Evolutionary conservation across 2,113 vertebrate species (phyloP).

Genomic region (Phycodurus eques): DNA sequence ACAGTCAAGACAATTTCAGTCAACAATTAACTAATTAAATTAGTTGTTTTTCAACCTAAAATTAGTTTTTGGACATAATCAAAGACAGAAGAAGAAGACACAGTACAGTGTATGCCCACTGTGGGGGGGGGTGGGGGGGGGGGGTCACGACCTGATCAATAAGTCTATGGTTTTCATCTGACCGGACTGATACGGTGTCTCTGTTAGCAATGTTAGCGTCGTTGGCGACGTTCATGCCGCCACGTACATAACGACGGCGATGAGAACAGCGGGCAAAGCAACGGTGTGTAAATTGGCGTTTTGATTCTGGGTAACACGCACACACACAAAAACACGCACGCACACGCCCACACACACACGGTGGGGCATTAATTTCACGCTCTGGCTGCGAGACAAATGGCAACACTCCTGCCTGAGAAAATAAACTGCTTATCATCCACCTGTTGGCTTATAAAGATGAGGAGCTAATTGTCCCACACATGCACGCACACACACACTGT

Average conservation of each 20-base stretch:
- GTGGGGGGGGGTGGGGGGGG: too few relatives aligned
- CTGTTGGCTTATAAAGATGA: conserved; percentile 8
- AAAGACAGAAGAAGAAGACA: not conserved
- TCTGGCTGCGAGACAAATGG: conserved; percentile 6
- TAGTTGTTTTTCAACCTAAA: too few relatives aligned
- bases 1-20: too few relatives aligned
- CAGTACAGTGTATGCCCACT: too few relatives aligned
- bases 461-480: conserved; percentile 7
- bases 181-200: not conserved
- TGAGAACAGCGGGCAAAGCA: not conserved
- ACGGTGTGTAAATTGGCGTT: conserved; percentile 21
- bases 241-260: conserved; percentile 10
- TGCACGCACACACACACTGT: not conserved
- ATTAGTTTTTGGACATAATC: too few relatives aligned
- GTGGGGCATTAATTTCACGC: conserved; percentile 9
- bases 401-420: not conserved
- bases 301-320: not conserved
- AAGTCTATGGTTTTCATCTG: not conserved
- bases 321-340: not conserved
- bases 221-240: not conserved
- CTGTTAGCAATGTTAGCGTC: not conserved
- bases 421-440: conserved; percentile 1
- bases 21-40: too few relatives aligned
- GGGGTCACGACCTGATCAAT: not conserved
- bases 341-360: not conserved